Evolutionary conservation across 2,113 vertebrate genomes (phyloP).

Genomic region (Microtus richardsoni): DNA sequence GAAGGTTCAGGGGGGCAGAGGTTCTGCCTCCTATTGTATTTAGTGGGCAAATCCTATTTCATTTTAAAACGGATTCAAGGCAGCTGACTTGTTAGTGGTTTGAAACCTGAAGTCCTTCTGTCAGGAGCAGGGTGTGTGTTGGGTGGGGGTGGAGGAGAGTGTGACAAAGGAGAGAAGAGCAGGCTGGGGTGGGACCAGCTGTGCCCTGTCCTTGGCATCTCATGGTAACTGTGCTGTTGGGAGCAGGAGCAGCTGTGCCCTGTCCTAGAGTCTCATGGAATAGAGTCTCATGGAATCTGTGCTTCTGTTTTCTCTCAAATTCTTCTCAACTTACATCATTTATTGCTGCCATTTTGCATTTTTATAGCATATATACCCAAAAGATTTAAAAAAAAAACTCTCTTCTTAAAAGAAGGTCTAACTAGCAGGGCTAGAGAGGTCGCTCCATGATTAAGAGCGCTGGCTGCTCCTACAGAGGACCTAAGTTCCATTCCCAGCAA

Average conservation of each 20-base stretch:
- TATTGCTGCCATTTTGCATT: not conserved
- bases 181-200: not conserved
- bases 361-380: not conserved
- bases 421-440: not conserved
- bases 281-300: not conserved
- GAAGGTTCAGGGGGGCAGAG: not conserved
- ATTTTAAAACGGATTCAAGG: conserved; percentile 28
- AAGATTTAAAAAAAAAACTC: not conserved
- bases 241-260: not conserved
- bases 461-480: not conserved
- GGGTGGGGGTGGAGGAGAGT: not conserved
- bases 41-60: conserved; percentile 10
- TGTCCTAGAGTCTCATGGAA: not conserved
- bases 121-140: not conserved
- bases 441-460: not conserved
- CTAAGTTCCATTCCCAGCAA: not conserved
- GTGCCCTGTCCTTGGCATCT: not conserved
- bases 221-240: not conserved
- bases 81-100: not conserved
- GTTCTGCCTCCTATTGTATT: not conserved
- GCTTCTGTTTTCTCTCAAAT: not conserved
- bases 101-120: not conserved
- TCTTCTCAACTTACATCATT: not conserved
- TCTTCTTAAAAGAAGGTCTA: not conserved
- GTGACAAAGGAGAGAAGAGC: not conserved